phyloP scores from a whole-genome alignment of 2,113 vertebrate species.

The Macroglossus sobrinus region DNA sequence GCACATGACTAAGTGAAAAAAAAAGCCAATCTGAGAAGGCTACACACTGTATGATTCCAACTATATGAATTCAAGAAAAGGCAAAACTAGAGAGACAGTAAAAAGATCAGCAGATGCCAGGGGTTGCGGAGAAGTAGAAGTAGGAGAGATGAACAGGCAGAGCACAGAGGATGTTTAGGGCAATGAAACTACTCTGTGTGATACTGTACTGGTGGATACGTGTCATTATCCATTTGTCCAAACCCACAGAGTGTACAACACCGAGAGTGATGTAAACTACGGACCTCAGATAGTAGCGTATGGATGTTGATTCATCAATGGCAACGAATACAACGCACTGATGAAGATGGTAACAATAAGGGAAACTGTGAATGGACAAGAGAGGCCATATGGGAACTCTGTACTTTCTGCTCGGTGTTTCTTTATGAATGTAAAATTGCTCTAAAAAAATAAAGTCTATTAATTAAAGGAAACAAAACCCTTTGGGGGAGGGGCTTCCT shows the following conservation, averaged over 20 bases:
- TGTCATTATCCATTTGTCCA: neutral
- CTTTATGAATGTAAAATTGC: neutral
- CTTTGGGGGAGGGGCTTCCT: neutral
- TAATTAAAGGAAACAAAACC: neutral
- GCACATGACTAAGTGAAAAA: neutral
- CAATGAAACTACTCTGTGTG: neutral
- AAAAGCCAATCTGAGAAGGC: neutral
- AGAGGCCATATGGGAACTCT: neutral
- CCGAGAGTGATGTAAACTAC: neutral
- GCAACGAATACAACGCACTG: neutral
- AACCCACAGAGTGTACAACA: neutral
- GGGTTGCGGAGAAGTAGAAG: neutral
- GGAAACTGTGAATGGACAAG: neutral
- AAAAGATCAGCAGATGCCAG: neutral
- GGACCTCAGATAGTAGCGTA: neutral
- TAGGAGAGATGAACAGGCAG: neutral
- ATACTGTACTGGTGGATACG: neutral
- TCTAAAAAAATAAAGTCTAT: neutral
- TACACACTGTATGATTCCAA: neutral
- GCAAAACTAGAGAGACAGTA: neutral
- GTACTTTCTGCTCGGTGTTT: neutral
- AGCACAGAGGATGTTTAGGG: neutral
- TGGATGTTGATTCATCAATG: neutral
- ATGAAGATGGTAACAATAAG: neutral
- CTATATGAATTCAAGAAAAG: neutral